Percentiles rank a stretch among this genome's conserved stretches.
phyloP scores from a whole-genome alignment of 2,113 vertebrate species.

The Cyprinus carpio region DNA sequence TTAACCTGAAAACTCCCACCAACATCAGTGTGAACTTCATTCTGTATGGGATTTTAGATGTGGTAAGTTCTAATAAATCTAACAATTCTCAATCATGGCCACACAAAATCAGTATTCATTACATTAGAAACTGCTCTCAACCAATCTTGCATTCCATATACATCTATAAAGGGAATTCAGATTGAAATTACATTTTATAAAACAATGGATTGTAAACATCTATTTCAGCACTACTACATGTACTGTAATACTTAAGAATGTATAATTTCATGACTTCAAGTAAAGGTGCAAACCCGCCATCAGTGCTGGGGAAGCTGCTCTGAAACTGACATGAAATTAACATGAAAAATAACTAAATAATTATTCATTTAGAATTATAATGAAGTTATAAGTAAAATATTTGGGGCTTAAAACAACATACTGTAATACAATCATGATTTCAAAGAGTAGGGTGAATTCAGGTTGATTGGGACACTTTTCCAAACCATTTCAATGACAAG shows the following conservation, averaged over 20 bases:
- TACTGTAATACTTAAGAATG: background rate
- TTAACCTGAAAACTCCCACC: conserved; percentile 54
- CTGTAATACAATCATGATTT: too few species aligned
- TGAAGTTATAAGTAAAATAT: too few species aligned
- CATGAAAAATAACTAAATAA: too few species aligned
- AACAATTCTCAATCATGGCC: background rate
- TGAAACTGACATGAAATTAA: too few species aligned
- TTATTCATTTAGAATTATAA: too few species aligned
- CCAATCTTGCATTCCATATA: background rate
- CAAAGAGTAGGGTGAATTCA: too few species aligned
- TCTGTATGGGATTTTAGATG: conserved; percentile 73
- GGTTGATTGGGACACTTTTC: too few species aligned
- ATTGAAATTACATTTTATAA: background rate
- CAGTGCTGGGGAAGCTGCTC: too few species aligned
- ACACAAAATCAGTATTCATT: background rate
- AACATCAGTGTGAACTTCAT: conserved; percentile 60
- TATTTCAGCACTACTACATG: background rate
- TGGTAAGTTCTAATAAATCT: conserved; percentile 64
- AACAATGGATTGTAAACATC: background rate
- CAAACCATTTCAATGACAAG: too few species aligned
- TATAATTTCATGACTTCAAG: too few species aligned
- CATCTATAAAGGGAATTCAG: background rate
- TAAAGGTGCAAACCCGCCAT: too few species aligned
- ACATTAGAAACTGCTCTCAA: background rate
- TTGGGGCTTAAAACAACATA: too few species aligned